A percentile compares a stretch with the other conserved stretches of the same genome.
phyloP scores from a whole-genome alignment of 2,888 invertebrate genomes.

The Polyploca ridens region DNA sequence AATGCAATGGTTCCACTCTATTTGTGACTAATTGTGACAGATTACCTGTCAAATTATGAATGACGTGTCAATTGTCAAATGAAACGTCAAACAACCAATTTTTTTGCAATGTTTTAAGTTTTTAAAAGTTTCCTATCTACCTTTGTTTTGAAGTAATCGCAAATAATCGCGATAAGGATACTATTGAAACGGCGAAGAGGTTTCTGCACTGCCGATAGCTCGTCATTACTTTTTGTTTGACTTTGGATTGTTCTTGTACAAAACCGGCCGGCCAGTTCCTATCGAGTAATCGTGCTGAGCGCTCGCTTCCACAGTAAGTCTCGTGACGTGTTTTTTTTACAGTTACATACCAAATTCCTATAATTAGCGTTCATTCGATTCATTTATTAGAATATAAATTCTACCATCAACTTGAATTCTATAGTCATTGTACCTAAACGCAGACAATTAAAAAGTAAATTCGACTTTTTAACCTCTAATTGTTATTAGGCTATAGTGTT shows the following conservation, averaged over 20 bases:
- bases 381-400: background rate
- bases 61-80: too few relatives aligned
- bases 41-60: too few relatives aligned
- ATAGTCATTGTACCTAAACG: background rate
- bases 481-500: background rate
- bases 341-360: slow-evolving; percentile 3
- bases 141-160: background rate
- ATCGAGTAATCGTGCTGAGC: slow-evolving; percentile 49
- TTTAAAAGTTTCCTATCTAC: background rate
- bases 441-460: background rate
- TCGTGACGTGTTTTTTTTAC: slow-evolving; percentile 34
- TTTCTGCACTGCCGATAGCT: slow-evolving; percentile 16
- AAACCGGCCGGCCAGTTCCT: slow-evolving; percentile 49
- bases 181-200: background rate
- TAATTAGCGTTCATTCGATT: background rate
- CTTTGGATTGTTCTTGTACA: slow-evolving; percentile 29
- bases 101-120: too few relatives aligned
- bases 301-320: slow-evolving; percentile 58
- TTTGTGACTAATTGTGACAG: too few relatives aligned
- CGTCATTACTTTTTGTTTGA: slow-evolving; percentile 18
- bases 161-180: background rate
- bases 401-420: background rate
- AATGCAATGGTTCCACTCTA: background rate
- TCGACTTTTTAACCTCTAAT: slow-evolving; percentile 4
- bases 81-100: too few relatives aligned